These are phyloP conservation scores for Pygathrix nemaeus DNA, from an alignment of 2,113 vertebrate species.

Conservation along the genomic window DNA sequence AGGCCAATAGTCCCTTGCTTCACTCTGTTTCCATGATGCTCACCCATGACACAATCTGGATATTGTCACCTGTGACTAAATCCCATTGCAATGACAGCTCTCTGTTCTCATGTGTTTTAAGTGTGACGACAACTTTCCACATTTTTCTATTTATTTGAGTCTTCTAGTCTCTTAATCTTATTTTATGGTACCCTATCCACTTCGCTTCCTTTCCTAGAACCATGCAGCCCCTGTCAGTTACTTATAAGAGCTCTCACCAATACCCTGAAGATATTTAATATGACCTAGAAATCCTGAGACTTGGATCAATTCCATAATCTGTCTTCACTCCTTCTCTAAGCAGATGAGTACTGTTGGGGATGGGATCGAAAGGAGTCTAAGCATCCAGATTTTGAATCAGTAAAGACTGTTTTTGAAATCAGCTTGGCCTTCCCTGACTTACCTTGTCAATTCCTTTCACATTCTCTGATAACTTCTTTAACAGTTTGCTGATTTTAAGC, in stretches of 20 bases:
- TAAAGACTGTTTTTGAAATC: background rate
- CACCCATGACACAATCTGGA: background rate
- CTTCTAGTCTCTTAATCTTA: background rate
- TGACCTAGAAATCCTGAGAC: background rate
- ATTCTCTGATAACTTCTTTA: background rate
- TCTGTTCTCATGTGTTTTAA: background rate
- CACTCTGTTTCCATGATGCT: background rate
- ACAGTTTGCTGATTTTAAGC: background rate
- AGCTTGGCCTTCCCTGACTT: background rate
- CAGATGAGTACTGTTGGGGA: background rate
- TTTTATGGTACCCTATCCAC: background rate
- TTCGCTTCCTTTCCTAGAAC: background rate
- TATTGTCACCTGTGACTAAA: background rate
- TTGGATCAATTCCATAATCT: background rate
- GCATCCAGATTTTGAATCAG: background rate
- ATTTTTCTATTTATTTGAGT: background rate
- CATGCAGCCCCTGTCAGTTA: background rate
- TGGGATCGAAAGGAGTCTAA: background rate
- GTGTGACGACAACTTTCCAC: background rate
- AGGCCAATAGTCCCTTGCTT: no score
- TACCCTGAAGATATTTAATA: background rate
- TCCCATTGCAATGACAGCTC: background rate
- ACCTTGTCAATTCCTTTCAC: background rate
- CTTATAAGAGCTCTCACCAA: background rate
- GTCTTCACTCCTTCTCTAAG: background rate